phyloP scores from a whole-genome alignment of 1,140 invertebrate genomes.

The Drosophila dunni region DNA sequence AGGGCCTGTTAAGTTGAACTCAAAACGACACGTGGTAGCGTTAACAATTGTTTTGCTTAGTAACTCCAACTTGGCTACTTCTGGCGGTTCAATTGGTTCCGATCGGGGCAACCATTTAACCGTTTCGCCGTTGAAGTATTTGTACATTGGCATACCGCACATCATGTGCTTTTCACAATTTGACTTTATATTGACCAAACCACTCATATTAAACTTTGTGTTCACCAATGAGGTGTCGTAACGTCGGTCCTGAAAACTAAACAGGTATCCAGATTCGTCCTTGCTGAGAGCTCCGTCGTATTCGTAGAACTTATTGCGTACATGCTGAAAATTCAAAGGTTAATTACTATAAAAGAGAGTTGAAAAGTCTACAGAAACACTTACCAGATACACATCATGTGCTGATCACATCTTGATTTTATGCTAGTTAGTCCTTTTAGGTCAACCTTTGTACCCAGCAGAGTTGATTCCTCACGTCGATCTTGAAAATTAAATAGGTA shows the following conservation, averaged over 20 bases:
- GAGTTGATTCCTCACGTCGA: conserved; percentile 84
- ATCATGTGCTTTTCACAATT: conserved; percentile 89
- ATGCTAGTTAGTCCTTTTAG: conserved; percentile 86
- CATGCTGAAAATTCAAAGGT: conserved; percentile 85
- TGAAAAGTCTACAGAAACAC: no score
- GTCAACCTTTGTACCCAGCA: conserved; percentile 79
- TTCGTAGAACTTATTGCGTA: conserved; percentile 87
- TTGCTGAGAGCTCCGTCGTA: conserved; percentile 85
- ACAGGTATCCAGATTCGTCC: conserved; percentile 89
- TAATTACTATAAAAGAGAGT: no score
- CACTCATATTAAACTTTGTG: conserved; percentile 76
- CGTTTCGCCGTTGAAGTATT: conserved; percentile 3
- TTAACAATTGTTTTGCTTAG: conserved; percentile 26
- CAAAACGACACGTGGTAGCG: conserved; percentile 30
- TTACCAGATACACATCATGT: conserved; percentile 87
- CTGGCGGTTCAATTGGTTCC: conserved; percentile 39
- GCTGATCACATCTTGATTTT: conserved; percentile 86
- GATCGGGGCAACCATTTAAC: conserved; percentile 47
- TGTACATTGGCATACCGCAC: conserved; percentile 88
- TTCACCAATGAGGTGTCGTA: conserved; percentile 86
- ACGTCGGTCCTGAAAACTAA: conserved; percentile 89
- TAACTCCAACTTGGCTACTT: conserved; percentile 21
- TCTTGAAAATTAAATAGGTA: no score
- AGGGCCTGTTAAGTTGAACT: conserved; percentile 86
- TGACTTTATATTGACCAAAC: conserved; percentile 86